phyloP scores from a whole-genome alignment of 2,888 invertebrate species.

The Coleophora flavipennella region DNA sequence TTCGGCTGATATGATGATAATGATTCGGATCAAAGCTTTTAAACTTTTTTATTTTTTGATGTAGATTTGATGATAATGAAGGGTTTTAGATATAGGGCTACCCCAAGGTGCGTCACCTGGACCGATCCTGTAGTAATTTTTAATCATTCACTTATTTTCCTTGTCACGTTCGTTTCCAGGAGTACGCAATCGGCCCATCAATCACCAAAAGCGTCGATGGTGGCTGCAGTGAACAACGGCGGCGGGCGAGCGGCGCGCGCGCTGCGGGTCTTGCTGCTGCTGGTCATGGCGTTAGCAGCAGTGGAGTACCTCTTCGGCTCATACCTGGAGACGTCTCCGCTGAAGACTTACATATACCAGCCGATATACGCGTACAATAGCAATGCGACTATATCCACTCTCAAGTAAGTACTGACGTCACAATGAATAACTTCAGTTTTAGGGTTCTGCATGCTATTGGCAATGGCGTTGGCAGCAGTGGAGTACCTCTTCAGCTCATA shows the following conservation, averaged over 20 bases:
- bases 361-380: conserved; percentile 29
- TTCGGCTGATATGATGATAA: too few species aligned
- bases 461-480: conserved; percentile 77
- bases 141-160: too few species aligned
- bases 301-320: conserved; percentile 80
- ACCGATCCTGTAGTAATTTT: too few species aligned
- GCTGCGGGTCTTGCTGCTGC: conserved; percentile 60
- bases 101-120: too few species aligned
- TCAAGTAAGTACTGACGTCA: conserved; percentile 29
- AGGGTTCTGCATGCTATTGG: conserved; percentile 64
- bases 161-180: background rate
- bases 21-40: too few species aligned
- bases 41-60: too few species aligned
- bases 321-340: conserved; percentile 70
- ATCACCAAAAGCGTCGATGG: conserved; percentile 24
- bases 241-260: conserved; percentile 66
- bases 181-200: background rate
- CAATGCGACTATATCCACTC: conserved; percentile 51
- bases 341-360: conserved; percentile 62
- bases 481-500: conserved; percentile 80
- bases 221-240: conserved; percentile 33
- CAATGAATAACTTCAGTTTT: too few species aligned
- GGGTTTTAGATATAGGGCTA: too few species aligned
- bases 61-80: too few species aligned
- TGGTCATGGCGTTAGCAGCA: conserved; percentile 77